These are phyloP conservation scores for Drosophila obscura DNA, from an alignment of 1,140 invertebrate species.

Conservation along the genomic window DNA sequence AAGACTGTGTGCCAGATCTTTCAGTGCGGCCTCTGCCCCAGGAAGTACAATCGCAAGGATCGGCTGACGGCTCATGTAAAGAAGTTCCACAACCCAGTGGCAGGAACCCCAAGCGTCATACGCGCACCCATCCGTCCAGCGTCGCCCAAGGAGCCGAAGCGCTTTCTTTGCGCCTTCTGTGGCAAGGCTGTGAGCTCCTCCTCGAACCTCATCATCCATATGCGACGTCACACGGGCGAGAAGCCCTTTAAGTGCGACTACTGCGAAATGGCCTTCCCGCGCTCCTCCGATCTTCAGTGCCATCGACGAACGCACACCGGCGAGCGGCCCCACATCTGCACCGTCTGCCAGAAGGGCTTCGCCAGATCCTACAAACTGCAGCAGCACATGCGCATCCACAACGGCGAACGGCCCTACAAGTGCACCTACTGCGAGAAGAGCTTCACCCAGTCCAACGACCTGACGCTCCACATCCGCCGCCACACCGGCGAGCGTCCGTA, in stretches of 20 bases:
- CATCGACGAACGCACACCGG: slow-evolving; percentile 86
- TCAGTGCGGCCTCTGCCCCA: slow-evolving; percentile 85
- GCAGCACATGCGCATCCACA: slow-evolving; percentile 87
- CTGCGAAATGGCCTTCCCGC: slow-evolving; percentile 78
- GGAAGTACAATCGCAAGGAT: slow-evolving; percentile 85
- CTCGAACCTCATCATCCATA: slow-evolving; percentile 86
- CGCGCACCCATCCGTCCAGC: slow-evolving; percentile 3
- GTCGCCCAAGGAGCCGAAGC: slow-evolving; percentile 57
- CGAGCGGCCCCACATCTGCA: slow-evolving; percentile 86
- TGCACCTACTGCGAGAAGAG: slow-evolving; percentile 86
- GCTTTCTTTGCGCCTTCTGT: slow-evolving; percentile 85
- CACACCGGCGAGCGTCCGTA: slow-evolving; percentile 86
- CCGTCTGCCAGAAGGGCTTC: slow-evolving; percentile 85
- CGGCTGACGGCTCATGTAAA: slow-evolving; percentile 71
- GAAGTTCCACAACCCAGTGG: slow-evolving; percentile 54
- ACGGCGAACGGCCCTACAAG: slow-evolving; percentile 86
- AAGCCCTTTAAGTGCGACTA: slow-evolving; percentile 82
- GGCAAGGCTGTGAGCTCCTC: slow-evolving; percentile 86
- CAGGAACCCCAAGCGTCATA: background rate
- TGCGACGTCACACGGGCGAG: slow-evolving; percentile 85
- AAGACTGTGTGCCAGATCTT: slow-evolving; percentile 77
- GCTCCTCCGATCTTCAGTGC: slow-evolving; percentile 76
- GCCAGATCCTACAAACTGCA: slow-evolving; percentile 86
- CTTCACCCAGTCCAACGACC: slow-evolving; percentile 86
- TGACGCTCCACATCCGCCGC: slow-evolving; percentile 85